Percentiles rank a stretch among this genome's conserved stretches.
These are phyloP conservation scores for Tyto alba DNA, from an alignment of 2,113 vertebrate genomes.

Conservation along the genomic window DNA sequence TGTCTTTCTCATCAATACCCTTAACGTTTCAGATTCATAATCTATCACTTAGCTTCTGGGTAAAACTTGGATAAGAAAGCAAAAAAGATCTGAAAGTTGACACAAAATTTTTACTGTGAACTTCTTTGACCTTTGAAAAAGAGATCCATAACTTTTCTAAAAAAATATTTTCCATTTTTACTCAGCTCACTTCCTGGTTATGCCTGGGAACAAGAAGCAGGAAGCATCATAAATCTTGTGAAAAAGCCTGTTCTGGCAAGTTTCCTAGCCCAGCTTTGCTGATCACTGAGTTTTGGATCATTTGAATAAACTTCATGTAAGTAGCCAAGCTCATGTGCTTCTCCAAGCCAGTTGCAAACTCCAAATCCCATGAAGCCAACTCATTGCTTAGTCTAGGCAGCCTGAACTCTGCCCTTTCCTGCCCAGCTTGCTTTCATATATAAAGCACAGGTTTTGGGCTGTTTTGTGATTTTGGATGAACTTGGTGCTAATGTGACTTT, in stretches of 20 bases:
- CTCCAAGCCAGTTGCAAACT: neutral
- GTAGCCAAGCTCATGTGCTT: neutral
- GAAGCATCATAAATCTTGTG: slow-evolving; percentile 51
- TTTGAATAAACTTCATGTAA: neutral
- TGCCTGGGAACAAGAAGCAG: slow-evolving; percentile 53
- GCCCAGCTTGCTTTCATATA: neutral
- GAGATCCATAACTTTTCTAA: neutral
- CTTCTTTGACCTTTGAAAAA: slow-evolving; percentile 29
- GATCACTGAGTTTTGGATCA: slow-evolving; percentile 14
- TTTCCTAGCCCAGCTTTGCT: slow-evolving; percentile 46
- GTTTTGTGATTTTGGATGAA: slow-evolving; percentile 4
- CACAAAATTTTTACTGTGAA: neutral
- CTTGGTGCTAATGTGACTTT: slow-evolving; percentile 7
- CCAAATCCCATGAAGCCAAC: neutral
- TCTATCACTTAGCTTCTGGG: neutral
- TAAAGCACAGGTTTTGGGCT: neutral
- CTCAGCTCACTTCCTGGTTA: slow-evolving; percentile 28
- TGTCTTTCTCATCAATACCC: neutral
- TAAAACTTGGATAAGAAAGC: neutral
- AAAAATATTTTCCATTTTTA: slow-evolving; percentile 53
- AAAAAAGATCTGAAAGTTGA: neutral
- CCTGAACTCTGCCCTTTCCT: slow-evolving; percentile 9
- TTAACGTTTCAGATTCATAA: neutral
- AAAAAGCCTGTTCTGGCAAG: slow-evolving; percentile 29
- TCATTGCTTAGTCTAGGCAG: neutral